Evolutionary conservation across 2,797 vertebrate genomes (phyloP), one percentile per base, ranked within the genome.

Genomic region (Spinus pinus): DNA sequence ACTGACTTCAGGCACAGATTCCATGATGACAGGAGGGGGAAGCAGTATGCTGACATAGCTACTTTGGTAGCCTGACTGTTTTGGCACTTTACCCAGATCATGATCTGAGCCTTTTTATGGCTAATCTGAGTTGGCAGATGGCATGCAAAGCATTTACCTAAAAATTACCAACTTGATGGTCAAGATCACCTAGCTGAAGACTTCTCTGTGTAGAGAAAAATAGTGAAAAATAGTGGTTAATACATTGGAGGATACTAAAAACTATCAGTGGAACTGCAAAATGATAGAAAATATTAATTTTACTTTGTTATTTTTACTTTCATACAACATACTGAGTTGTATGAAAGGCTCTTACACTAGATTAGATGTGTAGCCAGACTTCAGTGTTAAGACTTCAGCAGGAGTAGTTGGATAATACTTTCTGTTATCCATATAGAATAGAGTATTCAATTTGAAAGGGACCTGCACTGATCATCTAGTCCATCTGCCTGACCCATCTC

Each of bases 31-130:
- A 86, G 84, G 62, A 93, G 86, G n/a, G 78, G 73, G 71, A 87
- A 89, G 84, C 81, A 83, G 62, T 75, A 19, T 88, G 81, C 94
- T 95, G 94, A 92, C 79, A n/a, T 31, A 56, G 81, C 89, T 89
- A 3, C 62, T 94, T 78, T 72, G 75, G 27, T 91, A 78, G 79
- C 58, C 61, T 87, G 61, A 37, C 53, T 89, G 54, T 78, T 88
- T 9, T 86, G 92, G 84, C 72, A 33, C 22, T 81, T 93, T 3
- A 85, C 79, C 60, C 71, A 51, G 57, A 61, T 81, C n/a, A 57
- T 49, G 74, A 67, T 86, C 75, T 79, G 50, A 64, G 54, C 50
- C 46, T 92, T 44, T 88, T 89, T 13, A 1, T 64, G 47, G 85
- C 47, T 79, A n/a, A 56, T 90, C 42, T 53, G 60, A 81, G 81